phyloP scores from a whole-genome alignment of 2,113 vertebrate species.

The Protobothrops mucrosquamatus region DNA sequence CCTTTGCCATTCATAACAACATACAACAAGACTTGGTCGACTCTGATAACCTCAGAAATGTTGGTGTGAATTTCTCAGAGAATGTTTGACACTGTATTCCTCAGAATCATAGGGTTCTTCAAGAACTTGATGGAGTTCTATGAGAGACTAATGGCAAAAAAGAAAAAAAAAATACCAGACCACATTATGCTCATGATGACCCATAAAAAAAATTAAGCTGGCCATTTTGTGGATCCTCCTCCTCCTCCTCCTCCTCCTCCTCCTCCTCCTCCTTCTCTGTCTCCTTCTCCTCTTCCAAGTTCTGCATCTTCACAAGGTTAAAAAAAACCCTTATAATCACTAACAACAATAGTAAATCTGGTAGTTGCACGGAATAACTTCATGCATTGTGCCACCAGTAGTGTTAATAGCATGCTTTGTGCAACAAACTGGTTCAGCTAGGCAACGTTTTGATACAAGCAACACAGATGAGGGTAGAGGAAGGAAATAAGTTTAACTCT shows the following conservation, averaged over 20 bases:
- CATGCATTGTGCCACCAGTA: background rate
- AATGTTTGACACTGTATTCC: background rate
- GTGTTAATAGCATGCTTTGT: background rate
- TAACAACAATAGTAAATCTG: background rate
- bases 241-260: too few relatives aligned
- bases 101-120: background rate
- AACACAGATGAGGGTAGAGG: background rate
- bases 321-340: background rate
- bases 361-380: background rate
- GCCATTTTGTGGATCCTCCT: background rate
- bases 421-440: background rate
- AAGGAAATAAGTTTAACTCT: background rate
- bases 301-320: background rate
- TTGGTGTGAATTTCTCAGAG: background rate
- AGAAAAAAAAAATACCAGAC: background rate
- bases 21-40: background rate
- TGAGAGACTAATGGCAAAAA: background rate
- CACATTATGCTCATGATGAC: background rate
- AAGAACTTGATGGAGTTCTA: background rate
- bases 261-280: background rate
- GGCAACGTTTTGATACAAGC: background rate
- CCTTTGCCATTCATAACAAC: background rate
- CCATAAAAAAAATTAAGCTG: background rate
- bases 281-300: background rate
- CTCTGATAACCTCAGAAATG: background rate